Evolutionary conservation across 64 coral and sea anemone species (phyloP).

Genomic region (Acropora yongei): DNA sequence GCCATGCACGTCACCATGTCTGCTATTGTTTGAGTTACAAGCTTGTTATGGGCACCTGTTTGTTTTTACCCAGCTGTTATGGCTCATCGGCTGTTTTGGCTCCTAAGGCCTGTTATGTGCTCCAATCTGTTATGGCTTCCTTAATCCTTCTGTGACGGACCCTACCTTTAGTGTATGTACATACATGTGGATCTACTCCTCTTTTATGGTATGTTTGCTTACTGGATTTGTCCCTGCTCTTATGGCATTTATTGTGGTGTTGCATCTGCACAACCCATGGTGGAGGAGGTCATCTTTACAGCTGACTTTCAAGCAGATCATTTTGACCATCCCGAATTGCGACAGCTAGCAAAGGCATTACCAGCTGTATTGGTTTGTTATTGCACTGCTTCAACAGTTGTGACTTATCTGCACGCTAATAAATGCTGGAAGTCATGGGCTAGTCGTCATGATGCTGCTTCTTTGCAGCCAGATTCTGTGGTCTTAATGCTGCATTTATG

Average conservation of each 20-base stretch:
- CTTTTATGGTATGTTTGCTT: background rate
- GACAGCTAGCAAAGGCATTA: slow-evolving; percentile 3
- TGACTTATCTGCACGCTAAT: background rate
- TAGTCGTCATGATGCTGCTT: background rate
- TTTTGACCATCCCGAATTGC: background rate
- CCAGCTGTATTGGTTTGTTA: slow-evolving; percentile 32
- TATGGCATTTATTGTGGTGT: background rate
- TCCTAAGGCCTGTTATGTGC: slow-evolving; percentile 25
- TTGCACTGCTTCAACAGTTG: slow-evolving; percentile 20
- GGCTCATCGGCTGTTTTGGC: background rate
- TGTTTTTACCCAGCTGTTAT: background rate
- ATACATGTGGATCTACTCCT: too few relatives aligned
- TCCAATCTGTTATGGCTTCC: background rate
- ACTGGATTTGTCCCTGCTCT: background rate
- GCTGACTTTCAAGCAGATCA: background rate
- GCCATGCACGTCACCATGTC: background rate
- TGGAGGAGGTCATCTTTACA: background rate
- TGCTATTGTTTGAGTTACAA: background rate
- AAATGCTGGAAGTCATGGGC: slow-evolving; percentile 38
- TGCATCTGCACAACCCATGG: background rate
- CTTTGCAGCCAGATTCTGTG: slow-evolving; percentile 29
- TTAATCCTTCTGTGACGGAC: background rate
- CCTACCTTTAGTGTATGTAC: too few relatives aligned
- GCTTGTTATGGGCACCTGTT: background rate
- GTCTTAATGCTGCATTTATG: slow-evolving; percentile 41